These are phyloP conservation scores for Thymallus thymallus DNA, from an alignment of 2,113 vertebrate species.

Conservation along the genomic window DNA sequence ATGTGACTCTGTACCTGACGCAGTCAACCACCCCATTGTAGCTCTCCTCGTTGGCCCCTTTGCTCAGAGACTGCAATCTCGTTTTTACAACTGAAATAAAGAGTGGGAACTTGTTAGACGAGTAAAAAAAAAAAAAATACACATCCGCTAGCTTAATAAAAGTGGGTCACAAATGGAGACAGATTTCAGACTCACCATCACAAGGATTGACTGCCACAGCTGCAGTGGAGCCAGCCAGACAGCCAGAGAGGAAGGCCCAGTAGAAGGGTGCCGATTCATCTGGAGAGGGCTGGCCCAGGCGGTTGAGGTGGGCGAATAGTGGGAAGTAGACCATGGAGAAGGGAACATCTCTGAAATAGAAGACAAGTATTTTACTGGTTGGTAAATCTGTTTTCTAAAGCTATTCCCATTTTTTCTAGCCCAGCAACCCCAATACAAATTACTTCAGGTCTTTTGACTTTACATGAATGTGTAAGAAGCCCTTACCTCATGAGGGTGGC, in stretches of 20 bases:
- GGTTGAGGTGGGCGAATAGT: constrained; percentile 79
- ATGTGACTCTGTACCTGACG: constrained; percentile 46
- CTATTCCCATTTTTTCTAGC: too few relatives aligned
- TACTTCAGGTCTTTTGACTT: too few relatives aligned
- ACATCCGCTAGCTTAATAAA: background rate
- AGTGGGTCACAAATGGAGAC: background rate
- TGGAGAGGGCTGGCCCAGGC: constrained; percentile 64
- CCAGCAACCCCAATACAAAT: background rate
- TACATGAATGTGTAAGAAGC: background rate
- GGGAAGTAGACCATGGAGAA: constrained; percentile 83
- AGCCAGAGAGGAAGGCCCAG: constrained; percentile 80
- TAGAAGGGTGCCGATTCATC: constrained; percentile 69
- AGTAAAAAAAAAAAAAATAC: background rate
- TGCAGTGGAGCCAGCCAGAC: constrained; percentile 70
- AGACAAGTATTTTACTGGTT: background rate
- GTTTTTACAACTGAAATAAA: constrained; percentile 77
- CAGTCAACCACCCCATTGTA: constrained; percentile 79
- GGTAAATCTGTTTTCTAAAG: too few relatives aligned
- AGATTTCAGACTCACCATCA: constrained; percentile 68
- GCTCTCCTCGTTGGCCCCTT: constrained; percentile 74
- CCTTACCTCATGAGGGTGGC: constrained; percentile 78
- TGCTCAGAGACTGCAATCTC: constrained; percentile 77
- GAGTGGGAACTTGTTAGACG: background rate
- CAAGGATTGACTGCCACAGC: constrained; percentile 79
- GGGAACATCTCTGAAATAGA: constrained; percentile 75